A percentile compares a stretch with the other conserved stretches of the same genome.
phyloP scores from a whole-genome alignment of 2,797 vertebrate species.

The Pogonophryne albipinna region DNA sequence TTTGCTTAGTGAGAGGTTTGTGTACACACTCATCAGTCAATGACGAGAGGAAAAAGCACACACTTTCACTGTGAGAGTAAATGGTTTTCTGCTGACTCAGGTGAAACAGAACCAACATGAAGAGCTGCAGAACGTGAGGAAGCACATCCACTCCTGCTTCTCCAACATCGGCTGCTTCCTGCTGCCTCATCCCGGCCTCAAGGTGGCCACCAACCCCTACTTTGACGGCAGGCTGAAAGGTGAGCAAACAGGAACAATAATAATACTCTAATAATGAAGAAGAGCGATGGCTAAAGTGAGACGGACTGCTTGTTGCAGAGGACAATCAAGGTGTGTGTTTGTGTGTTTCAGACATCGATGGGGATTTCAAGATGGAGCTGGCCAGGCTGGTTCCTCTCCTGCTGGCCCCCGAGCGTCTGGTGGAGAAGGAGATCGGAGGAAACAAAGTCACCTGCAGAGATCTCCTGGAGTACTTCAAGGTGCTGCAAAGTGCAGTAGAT shows the following conservation, averaged over 20 bases:
- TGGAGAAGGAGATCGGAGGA: slow-evolving; percentile 95
- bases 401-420: slow-evolving; percentile 91
- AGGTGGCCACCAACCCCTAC: slow-evolving; percentile 95
- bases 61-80: not conserved
- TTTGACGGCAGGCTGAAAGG: slow-evolving; percentile 97
- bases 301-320: not conserved
- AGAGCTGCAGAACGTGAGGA: slow-evolving; percentile 98
- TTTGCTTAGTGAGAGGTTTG: not conserved
- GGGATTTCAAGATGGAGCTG: slow-evolving; percentile 91
- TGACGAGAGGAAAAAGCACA: not conserved
- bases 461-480: slow-evolving; percentile 97
- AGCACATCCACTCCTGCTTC: slow-evolving; percentile 99
- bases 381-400: slow-evolving; percentile 90
- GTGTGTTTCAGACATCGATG: slow-evolving; percentile 88
- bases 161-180: slow-evolving; percentile 97
- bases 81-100: slow-evolving; percentile 71
- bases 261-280: not conserved
- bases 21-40: not conserved
- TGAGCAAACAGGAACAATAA: slow-evolving; percentile 57
- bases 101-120: slow-evolving; percentile 97
- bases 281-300: no score
- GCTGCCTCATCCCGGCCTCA: slow-evolving; percentile 97
- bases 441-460: slow-evolving; percentile 96
- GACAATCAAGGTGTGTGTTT: not conserved
- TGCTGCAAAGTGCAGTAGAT: slow-evolving; percentile 46